phyloP scores from a whole-genome alignment of 2,888 invertebrate species.

The Stenodema calcarata region DNA sequence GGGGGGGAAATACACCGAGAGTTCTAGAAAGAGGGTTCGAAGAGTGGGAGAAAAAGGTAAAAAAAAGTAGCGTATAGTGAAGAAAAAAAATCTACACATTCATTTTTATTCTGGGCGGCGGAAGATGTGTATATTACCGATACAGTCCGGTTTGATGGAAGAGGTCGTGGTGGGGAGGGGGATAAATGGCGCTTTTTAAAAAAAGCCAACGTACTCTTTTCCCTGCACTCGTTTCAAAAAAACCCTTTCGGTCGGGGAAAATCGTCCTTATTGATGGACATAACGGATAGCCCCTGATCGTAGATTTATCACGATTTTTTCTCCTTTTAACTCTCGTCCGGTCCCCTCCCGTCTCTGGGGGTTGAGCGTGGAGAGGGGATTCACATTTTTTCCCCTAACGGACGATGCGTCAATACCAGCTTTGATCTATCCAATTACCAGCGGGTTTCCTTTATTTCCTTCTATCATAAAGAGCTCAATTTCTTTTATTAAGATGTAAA shows the following conservation, averaged over 20 bases:
- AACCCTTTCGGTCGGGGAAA: background rate
- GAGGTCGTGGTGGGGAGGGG: background rate
- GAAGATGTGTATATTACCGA: slow-evolving; percentile 50
- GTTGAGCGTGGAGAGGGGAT: background rate
- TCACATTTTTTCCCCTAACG: slow-evolving; percentile 8
- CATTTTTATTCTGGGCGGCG: slow-evolving; percentile 48
- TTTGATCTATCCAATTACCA: slow-evolving; percentile 46
- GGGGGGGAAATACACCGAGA: slow-evolving; percentile 26
- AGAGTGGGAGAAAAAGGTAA: background rate
- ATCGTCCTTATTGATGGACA: slow-evolving; percentile 50
- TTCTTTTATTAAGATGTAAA: too few species aligned
- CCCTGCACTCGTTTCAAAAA: background rate
- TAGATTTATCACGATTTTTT: slow-evolving; percentile 48
- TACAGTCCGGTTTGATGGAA: slow-evolving; percentile 12
- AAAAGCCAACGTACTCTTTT: slow-evolving; percentile 15
- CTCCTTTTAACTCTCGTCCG: background rate
- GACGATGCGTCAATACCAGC: slow-evolving; percentile 37
- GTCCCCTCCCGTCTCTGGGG: background rate
- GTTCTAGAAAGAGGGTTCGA: slow-evolving; percentile 23
- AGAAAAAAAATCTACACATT: slow-evolving; percentile 35
- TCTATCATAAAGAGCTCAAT: too few species aligned
- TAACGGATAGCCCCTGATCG: slow-evolving; percentile 51
- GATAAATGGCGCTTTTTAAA: slow-evolving; percentile 40
- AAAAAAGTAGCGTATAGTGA: background rate
- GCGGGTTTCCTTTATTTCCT: slow-evolving; percentile 10